These are phyloP conservation scores for Periparus ater DNA, from an alignment of 2,797 vertebrate genomes.

Conservation along the genomic window DNA sequence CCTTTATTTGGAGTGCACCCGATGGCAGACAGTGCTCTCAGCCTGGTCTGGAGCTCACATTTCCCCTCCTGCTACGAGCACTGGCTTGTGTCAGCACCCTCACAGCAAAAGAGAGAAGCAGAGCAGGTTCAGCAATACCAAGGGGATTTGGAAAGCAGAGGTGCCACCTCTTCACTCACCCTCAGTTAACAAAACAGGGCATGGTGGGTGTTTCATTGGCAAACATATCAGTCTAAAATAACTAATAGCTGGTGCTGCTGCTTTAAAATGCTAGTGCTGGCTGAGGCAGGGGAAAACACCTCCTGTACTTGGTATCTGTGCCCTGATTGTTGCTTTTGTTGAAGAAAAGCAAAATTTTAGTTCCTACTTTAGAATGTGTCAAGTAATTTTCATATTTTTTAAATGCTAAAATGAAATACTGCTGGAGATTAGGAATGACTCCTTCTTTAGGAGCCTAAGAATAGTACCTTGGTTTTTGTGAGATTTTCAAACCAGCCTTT, in stretches of 20 bases:
- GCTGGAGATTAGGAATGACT: background rate
- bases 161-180: constrained; percentile 7
- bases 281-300: background rate
- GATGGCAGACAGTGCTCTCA: background rate
- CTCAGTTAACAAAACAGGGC: constrained; percentile 10
- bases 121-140: background rate
- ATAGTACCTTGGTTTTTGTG: background rate
- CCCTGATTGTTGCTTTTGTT: background rate
- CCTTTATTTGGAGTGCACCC: background rate
- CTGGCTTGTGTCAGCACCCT: constrained; percentile 4
- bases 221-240: constrained; percentile 64
- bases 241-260: background rate
- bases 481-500: background rate
- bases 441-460: background rate
- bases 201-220: constrained; percentile 57
- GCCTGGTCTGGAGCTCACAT: background rate
- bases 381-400: background rate
- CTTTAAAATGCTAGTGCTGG: background rate
- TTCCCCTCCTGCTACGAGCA: background rate
- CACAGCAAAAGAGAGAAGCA: background rate
- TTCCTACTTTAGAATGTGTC: background rate
- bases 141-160: background rate
- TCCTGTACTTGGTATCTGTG: background rate
- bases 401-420: background rate
- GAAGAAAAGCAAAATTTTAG: background rate